phyloP scores from a whole-genome alignment of 2,888 invertebrate genomes.

The Dasypolia templi region DNA sequence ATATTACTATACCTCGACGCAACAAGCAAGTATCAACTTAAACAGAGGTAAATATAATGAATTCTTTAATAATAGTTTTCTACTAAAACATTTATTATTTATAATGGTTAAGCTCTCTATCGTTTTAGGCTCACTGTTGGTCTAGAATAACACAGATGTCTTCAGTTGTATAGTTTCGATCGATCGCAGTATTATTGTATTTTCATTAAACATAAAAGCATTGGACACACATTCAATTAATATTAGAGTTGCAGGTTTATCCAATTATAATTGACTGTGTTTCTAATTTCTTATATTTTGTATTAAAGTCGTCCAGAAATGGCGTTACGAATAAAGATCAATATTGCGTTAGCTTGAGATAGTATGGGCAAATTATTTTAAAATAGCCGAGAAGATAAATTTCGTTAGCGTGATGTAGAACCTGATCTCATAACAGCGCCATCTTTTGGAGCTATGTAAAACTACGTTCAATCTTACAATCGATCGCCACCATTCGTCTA shows the following conservation, averaged over 20 bases:
- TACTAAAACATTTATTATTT: conserved; percentile 88
- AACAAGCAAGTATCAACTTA: conserved; percentile 88
- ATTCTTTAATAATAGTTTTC: conserved; percentile 84
- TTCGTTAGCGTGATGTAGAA: conserved; percentile 58
- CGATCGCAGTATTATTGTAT: conserved; percentile 35
- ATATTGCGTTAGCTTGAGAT: conserved; percentile 55
- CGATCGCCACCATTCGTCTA: conserved; percentile 54
- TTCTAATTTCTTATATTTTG: conserved; percentile 35
- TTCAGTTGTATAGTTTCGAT: conserved; percentile 64
- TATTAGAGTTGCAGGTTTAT: conserved; percentile 77
- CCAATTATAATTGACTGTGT: conserved; percentile 64
- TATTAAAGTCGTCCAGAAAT: conserved; percentile 10
- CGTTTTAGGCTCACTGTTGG: conserved; percentile 86
- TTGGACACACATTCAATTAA: conserved; percentile 65
- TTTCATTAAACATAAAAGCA: conserved; percentile 13
- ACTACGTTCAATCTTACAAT: conserved; percentile 28
- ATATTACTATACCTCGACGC: conserved; percentile 80
- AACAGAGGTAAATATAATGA: conserved; percentile 89
- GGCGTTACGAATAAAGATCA: conserved; percentile 29
- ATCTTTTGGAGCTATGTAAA: conserved; percentile 19
- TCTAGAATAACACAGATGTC: conserved; percentile 84
- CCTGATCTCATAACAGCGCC: conserved; percentile 40
- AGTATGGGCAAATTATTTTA: conserved; percentile 58
- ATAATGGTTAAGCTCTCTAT: conserved; percentile 89
- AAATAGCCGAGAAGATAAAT: conserved; percentile 56